These are phyloP conservation scores for Lates calcarifer DNA, from an alignment of 2,113 vertebrate genomes.

Conservation along the genomic window DNA sequence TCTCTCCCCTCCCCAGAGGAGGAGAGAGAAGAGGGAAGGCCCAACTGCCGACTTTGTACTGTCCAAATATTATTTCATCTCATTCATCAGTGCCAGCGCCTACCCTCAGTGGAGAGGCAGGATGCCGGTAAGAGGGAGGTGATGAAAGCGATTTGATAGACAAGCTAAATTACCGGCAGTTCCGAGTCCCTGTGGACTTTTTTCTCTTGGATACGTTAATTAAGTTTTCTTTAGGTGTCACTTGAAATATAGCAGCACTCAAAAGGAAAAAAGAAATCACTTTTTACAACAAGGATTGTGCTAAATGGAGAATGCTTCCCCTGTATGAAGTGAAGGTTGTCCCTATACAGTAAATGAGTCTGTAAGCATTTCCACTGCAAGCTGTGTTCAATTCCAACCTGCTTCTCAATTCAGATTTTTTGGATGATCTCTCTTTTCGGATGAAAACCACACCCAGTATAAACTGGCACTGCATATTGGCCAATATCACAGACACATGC, in stretches of 20 bases:
- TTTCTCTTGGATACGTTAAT: constrained; percentile 19
- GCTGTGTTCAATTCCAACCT: not conserved
- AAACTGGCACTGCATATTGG: not conserved
- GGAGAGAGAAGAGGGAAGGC: not conserved
- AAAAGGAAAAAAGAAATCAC: not conserved
- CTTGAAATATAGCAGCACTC: constrained; percentile 1
- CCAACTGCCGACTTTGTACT: constrained; percentile 35
- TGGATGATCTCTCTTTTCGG: not conserved
- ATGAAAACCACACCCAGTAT: not conserved
- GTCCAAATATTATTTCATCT: constrained; percentile 67
- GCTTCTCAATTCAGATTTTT: not conserved
- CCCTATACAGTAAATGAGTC: not conserved
- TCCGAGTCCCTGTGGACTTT: not conserved
- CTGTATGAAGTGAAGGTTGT: not conserved
- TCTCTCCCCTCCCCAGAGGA: constrained; percentile 29
- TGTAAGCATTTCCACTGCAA: not conserved
- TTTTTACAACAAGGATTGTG: not conserved
- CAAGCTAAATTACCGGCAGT: constrained; percentile 50
- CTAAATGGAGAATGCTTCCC: not conserved
- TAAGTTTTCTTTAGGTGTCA: constrained; percentile 17
- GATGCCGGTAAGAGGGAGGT: constrained; percentile 31
- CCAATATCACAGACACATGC: not conserved
- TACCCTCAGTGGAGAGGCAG: constrained; percentile 33
- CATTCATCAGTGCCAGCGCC: constrained; percentile 63
- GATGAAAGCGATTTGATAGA: constrained; percentile 57